These are phyloP conservation scores for Oceanodroma tethys DNA, from an alignment of 2,113 vertebrate genomes.

Conservation along the genomic window DNA sequence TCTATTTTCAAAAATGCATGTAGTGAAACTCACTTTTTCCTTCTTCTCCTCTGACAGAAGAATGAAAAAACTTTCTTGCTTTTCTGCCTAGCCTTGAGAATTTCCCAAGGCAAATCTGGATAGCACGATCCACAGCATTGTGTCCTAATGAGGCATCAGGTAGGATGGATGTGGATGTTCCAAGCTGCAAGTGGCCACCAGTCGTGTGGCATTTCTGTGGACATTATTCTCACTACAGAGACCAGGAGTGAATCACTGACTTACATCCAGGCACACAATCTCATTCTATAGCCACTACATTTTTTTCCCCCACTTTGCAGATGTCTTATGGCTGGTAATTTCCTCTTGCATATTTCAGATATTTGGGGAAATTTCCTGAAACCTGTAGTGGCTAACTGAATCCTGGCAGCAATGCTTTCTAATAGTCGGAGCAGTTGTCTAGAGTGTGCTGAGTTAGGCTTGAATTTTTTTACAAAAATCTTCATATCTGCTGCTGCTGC, in stretches of 20 bases:
- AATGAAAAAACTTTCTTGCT: neutral
- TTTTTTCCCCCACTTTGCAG: neutral
- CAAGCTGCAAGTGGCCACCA: neutral
- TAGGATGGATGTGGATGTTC: neutral
- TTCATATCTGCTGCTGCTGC: neutral
- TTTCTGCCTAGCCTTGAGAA: neutral
- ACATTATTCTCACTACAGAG: rapidly evolving
- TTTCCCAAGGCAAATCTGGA: neutral
- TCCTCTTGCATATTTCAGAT: neutral
- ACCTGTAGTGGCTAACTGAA: neutral
- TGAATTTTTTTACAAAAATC: neutral
- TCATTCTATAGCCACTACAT: neutral
- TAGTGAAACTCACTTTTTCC: neutral
- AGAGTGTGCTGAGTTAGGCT: neutral
- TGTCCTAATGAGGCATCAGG: neutral
- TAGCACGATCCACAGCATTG: rapidly evolving
- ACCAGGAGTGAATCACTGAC: neutral
- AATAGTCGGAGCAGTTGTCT: neutral
- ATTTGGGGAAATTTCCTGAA: neutral
- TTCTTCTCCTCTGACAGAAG: neutral
- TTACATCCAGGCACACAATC: neutral
- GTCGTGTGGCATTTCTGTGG: neutral
- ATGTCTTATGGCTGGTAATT: neutral
- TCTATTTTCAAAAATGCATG: neutral
- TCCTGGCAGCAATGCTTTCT: neutral